Evolutionary conservation across 1,140 invertebrate species (phyloP).

Genomic region (Argopecten irradians): DNA sequence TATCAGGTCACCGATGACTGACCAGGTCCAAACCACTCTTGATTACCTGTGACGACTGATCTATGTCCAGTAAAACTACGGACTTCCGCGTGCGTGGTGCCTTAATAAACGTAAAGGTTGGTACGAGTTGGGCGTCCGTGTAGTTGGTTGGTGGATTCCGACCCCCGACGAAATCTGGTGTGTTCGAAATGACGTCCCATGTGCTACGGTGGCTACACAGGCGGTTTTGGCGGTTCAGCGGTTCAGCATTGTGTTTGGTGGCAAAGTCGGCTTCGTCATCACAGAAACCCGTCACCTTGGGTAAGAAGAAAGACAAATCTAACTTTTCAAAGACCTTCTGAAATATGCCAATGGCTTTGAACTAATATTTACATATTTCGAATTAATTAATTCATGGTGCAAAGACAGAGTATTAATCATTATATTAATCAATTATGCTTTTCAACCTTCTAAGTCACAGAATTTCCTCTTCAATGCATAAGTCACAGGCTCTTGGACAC

Average conservation of each 20-base stretch:
- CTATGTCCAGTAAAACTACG: conserved; percentile 28
- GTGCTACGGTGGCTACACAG: conserved; percentile 82
- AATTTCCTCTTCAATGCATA: too few relatives aligned
- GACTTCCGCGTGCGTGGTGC: conserved; percentile 17
- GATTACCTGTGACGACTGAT: conserved; percentile 13
- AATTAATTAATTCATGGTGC: too few relatives aligned
- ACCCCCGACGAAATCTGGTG: conserved; percentile 36
- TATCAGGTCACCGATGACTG: background rate
- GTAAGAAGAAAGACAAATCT: background rate
- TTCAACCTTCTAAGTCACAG: too few relatives aligned
- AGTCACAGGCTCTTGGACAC: too few relatives aligned
- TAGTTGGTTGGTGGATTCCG: conserved; percentile 31
- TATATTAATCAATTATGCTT: too few relatives aligned
- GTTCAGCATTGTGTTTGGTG: conserved; percentile 79
- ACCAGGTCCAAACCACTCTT: background rate
- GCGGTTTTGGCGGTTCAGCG: conserved; percentile 84
- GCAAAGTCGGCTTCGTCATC: conserved; percentile 74
- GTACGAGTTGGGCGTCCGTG: conserved; percentile 31
- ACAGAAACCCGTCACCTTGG: conserved; percentile 81
- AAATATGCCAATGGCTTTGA: too few relatives aligned
- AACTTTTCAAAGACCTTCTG: too few relatives aligned
- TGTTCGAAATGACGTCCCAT: conserved; percentile 80
- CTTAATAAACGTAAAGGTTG: conserved; percentile 40
- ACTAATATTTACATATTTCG: too few relatives aligned
- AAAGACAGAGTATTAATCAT: too few relatives aligned